Base-by-base conservation (phyloP, 2,113 vertebrate genomes). In the Vulpes ferrilata region DNA sequence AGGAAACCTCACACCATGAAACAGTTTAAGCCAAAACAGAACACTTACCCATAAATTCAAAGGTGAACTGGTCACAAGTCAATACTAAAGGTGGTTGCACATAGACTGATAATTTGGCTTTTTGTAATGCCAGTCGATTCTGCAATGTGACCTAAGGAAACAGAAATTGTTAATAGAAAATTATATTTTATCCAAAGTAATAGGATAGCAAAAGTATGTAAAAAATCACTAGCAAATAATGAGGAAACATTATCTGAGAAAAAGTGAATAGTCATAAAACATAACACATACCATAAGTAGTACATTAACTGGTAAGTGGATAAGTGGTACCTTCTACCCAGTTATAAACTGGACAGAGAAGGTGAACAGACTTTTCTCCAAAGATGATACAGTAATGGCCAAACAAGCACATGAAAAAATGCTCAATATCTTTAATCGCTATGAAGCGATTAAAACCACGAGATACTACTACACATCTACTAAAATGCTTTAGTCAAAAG, bases 31-130 rank as follows among this genome's bases (percentile, higher is more conserved):
- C 48, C 30, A 35, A 78, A 55, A 87, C 22, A 2, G 85, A 88
- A 53, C 27, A 98, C 98, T 99, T 98, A 99, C 99, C 99, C 96
- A 99, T 98, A 57, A 99, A 98, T 84, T 99, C 98, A 87, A 99
- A 98, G 73, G 98, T 32, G 93, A 99, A 99, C 97, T 99, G 99
- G 93, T 99, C 99, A 95, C 99, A 99, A 69, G 99, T 99, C 98
- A 99, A 64, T 6, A 99, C 98, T 88, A 99, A 97, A 0, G 99
- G 99, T 69, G 99, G 98, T 92, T 99, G 99, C 16, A 99, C 99
- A 67, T 98, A 98, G 22, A 99, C 98, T 0, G 97, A 99, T 97
- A 99, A 95, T 95, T 98, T 99, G 4, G 98, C 98, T 62, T 98
- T 99, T 93, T 99, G 99, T 0, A 99, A 96, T 0, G 96, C 92